Conservation (phyloP, 2,113 vertebrate genomes). For the Tympanuchus pallidicinctus region DNA sequence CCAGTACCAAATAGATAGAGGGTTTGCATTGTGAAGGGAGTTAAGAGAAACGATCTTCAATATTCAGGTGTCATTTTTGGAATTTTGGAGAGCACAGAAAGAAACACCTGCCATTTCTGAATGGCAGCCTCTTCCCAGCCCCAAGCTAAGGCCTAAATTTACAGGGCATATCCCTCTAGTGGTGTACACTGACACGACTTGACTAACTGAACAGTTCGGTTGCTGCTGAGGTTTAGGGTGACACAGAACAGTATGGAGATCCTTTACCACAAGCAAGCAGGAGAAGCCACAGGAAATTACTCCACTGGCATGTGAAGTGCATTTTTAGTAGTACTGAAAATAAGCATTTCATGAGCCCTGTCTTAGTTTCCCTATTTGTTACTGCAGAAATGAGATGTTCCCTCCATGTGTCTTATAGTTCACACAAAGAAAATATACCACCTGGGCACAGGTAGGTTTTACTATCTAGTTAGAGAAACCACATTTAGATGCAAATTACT, state of each 20-base stretch:
- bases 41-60: background rate
- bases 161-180: conserved; percentile 15
- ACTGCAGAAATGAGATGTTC: background rate
- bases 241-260: background rate
- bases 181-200: background rate
- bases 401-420: background rate
- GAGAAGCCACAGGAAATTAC: background rate
- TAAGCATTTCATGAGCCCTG: background rate
- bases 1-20: background rate
- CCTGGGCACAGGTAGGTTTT: background rate
- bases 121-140: background rate
- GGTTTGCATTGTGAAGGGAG: background rate
- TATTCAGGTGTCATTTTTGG: background rate
- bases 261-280: background rate
- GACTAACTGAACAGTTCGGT: background rate
- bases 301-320: background rate
- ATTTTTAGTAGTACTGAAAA: background rate
- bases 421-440: background rate
- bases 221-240: background rate
- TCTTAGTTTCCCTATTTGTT: background rate
- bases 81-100: background rate
- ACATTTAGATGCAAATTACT: background rate
- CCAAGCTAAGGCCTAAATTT: background rate
- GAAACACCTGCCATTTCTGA: background rate
- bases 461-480: background rate